Evolutionary conservation across 2,888 invertebrate genomes (phyloP), one percentile per base, ranked within the genome.

Genomic region (Bhutanitis thaidina): DNA sequence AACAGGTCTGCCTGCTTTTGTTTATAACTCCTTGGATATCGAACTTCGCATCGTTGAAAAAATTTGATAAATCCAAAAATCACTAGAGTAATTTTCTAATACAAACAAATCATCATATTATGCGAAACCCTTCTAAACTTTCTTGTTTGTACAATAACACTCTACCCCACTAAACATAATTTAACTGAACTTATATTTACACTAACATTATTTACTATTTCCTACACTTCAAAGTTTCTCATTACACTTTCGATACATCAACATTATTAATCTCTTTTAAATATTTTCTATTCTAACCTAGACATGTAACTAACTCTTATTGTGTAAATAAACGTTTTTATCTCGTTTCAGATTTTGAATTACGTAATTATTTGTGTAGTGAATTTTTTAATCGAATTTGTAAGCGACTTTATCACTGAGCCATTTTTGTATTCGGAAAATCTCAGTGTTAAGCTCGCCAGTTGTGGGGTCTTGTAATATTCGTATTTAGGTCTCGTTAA

Each of bases 211-310:
- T 27, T 27, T 27, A 41, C 41, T 41, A 12, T 37, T 37, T 30
- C 30, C 10, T 30, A 38, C 38, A 30, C 10, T 16, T 38, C 13
- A n/a, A 25, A 25, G 25, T 15, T n/a, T 14, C 13, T 12, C 34
- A 34, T 12, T 7, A 37, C 35, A 34, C 36, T 39, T 29, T 34
- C 7, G 12, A 38, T 14, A 36, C n/a, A 15, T 29, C 46, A 32
- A 52, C 52, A 52, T 52, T 75, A 85, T 77, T 80, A 75, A 76
- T 81, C 85, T 87, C 81, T 86, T 84, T 80, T 86, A 79, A 83
- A 84, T 84, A 87, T 87, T 89, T 87, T 83, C 86, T 87, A 77
- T 88, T n/a, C 86, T 88, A 85, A 87, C 72, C 77, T 87, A 86
- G 86, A 76, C 62, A 76, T 78, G 79, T 85, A 83, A 76, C 77